Conservation (phyloP, 2,797 vertebrate species). For the Alcedo atthis region DNA sequence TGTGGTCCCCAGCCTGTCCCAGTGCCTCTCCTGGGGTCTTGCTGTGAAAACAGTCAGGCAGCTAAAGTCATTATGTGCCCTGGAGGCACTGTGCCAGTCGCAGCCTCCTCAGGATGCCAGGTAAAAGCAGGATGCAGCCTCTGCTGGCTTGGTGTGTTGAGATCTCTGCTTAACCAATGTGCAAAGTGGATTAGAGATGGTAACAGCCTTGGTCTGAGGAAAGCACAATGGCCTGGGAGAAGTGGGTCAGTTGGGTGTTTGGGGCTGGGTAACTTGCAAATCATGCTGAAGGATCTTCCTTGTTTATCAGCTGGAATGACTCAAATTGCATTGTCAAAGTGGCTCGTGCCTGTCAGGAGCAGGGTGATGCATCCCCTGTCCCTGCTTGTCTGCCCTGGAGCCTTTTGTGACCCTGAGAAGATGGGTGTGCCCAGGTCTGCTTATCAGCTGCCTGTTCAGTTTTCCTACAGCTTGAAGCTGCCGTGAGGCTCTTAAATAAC, state of each 20-base stretch:
- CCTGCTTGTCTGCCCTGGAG: neutral
- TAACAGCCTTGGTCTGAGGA: neutral
- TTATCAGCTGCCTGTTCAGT: neutral
- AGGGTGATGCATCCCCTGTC: neutral
- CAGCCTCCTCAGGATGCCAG: neutral
- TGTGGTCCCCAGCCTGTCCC: neutral
- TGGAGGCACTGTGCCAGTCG: neutral
- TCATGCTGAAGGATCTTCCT: neutral
- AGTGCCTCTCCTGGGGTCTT: neutral
- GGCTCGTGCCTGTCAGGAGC: neutral
- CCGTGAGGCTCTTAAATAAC: neutral
- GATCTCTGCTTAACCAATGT: neutral
- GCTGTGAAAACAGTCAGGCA: neutral
- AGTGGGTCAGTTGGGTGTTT: neutral
- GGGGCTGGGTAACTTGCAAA: neutral
- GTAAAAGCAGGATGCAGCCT: neutral
- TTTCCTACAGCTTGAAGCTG: neutral
- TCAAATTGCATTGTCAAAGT: neutral
- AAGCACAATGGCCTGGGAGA: neutral
- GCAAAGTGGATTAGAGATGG: neutral
- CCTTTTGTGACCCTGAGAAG: neutral
- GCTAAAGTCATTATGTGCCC: neutral
- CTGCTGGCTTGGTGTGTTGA: rapidly evolving
- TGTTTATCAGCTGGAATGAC: neutral
- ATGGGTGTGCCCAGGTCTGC: neutral